Evolutionary conservation across 2,888 invertebrate genomes (phyloP).

Genomic region (Chaetogeoica ovagalla): DNA sequence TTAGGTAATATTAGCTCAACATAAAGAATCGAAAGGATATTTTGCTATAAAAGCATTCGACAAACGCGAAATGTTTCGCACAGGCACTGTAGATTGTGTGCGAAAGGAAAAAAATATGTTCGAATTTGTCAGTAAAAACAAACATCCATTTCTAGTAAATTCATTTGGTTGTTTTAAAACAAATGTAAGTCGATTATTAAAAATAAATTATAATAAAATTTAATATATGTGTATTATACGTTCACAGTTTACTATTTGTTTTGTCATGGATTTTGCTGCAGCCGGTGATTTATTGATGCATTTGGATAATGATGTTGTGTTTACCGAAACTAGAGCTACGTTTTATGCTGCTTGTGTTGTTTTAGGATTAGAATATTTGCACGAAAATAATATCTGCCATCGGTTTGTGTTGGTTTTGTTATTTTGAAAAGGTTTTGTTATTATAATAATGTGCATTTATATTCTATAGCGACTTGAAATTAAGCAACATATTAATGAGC

Average conservation of each 20-base stretch:
- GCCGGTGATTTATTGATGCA: conserved; percentile 99
- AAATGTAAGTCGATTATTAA: conserved; percentile 65
- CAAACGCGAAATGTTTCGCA: conserved; percentile 99
- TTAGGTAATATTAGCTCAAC: conserved; percentile 84
- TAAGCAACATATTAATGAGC: conserved; percentile 96
- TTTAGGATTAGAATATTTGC: conserved; percentile 96
- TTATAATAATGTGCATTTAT: conserved; percentile 7
- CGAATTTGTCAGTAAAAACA: conserved; percentile 94
- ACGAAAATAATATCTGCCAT: conserved; percentile 98
- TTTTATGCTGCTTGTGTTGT: conserved; percentile 99
- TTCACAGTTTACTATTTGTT: conserved; percentile 87
- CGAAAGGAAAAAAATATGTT: conserved; percentile 99
- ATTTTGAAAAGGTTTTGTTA: not conserved
- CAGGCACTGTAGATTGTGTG: too few species aligned
- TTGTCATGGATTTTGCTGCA: conserved; percentile 99
- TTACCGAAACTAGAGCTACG: conserved; percentile 94
- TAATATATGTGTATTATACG: not conserved
- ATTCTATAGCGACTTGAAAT: conserved; percentile 80
- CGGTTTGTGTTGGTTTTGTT: conserved; percentile 63
- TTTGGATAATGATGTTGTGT: conserved; percentile 79
- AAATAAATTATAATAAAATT: too few species aligned
- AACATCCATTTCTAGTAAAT: conserved; percentile 99
- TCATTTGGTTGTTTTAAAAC: conserved; percentile 99
- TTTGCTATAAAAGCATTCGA: conserved; percentile 99
- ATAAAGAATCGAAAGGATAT: conserved; percentile 89